Conservation (phyloP, 2,888 invertebrate species). For the Drosophila cracens region DNA sequence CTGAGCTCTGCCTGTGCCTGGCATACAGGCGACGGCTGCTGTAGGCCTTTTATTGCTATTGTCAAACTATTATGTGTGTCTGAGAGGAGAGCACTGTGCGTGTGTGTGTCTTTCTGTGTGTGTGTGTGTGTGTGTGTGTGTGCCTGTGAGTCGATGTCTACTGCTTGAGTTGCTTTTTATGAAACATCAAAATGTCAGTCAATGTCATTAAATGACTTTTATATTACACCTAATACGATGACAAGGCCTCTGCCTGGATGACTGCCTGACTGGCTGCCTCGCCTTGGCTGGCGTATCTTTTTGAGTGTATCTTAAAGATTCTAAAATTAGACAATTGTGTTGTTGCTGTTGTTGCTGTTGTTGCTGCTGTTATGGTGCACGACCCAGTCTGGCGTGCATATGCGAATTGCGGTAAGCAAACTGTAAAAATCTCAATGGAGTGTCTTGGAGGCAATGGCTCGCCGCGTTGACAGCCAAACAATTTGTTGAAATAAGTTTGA, state of each 20-base stretch:
- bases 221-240: conserved; percentile 83
- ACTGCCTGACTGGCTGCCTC: conserved; percentile 22
- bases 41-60: conserved; percentile 80
- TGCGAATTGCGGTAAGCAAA: conserved; percentile 60
- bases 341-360: conserved; percentile 36
- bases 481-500: conserved; percentile 80
- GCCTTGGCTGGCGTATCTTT: conserved; percentile 60
- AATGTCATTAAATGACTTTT: conserved; percentile 83
- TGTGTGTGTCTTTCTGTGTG: not conserved
- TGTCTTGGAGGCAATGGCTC: conserved; percentile 38
- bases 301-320: conserved; percentile 82
- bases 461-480: conserved; percentile 79
- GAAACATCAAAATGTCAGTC: conserved; percentile 83
- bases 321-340: conserved; percentile 80
- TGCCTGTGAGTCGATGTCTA: conserved; percentile 62
- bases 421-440: conserved; percentile 24
- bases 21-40: conserved; percentile 51
- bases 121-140: conserved; percentile 17
- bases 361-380: conserved; percentile 51
- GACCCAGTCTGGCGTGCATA: conserved; percentile 62
- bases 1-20: conserved; percentile 1
- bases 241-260: conserved; percentile 70
- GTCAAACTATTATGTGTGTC: conserved; percentile 75
- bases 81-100: conserved; percentile 14
- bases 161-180: conserved; percentile 82